Conservation (phyloP, 37 sponge, comb jelly and placozoan species). For the Diacarnus erythraeanus region DNA sequence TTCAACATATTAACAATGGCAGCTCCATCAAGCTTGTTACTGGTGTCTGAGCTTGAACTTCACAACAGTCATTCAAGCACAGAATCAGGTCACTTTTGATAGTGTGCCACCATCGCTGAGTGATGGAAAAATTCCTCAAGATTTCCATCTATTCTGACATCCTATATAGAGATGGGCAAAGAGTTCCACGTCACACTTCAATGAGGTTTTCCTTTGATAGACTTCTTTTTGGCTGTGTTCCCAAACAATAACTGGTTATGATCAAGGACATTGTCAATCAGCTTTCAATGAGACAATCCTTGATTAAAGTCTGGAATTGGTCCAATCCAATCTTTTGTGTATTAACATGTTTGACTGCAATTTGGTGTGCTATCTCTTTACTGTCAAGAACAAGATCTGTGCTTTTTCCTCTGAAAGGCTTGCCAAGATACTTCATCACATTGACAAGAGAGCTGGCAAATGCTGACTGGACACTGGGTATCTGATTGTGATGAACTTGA, state of each 20-base stretch:
- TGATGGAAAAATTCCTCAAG: constrained; percentile 25
- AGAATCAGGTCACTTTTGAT: constrained; percentile 38
- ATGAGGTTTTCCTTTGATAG: constrained; percentile 1
- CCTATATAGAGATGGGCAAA: constrained; percentile 36
- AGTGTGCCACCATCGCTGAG: constrained; percentile 23
- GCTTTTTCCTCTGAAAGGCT: constrained; percentile 43
- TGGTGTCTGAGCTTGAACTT: constrained; percentile 11
- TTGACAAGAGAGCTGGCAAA: constrained; percentile 21
- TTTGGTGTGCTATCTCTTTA: constrained; percentile 38
- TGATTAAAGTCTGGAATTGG: constrained; percentile 30
- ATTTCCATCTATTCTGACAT: constrained; percentile 29
- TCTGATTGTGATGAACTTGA: constrained; percentile 48
- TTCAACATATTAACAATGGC: constrained; percentile 47
- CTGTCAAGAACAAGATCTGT: constrained; percentile 38
- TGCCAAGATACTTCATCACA: constrained; percentile 41
- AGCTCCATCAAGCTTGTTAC: constrained; percentile 39
- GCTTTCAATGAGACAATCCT: constrained; percentile 27
- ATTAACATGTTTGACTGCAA: constrained; percentile 21
- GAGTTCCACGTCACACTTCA: constrained; percentile 28
- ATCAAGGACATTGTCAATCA: constrained; percentile 14
- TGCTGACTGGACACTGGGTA: constrained; percentile 30
- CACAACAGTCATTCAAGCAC: constrained; percentile 12
- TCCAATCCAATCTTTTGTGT: constrained; percentile 21
- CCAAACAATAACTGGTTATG: constrained; percentile 17
- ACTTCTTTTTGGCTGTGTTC: not conserved